Percentiles rank a stretch among this genome's conserved stretches.
Evolutionary conservation across 1,140 invertebrate genomes (phyloP).

Genomic region (Diploscapter pachys): DNA sequence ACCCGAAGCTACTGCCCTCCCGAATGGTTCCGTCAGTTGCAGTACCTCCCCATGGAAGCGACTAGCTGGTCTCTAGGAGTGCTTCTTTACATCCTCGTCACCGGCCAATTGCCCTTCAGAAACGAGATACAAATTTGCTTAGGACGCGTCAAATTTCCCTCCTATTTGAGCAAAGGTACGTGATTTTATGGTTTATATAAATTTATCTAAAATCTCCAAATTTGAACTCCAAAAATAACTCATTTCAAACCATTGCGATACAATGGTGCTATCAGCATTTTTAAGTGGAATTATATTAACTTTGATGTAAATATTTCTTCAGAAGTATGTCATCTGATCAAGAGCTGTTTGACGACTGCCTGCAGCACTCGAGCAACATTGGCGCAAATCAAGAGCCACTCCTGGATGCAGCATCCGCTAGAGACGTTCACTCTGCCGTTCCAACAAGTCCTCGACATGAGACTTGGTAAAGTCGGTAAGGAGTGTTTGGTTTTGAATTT

Average conservation of each 20-base stretch:
- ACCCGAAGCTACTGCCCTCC: constrained; percentile 51
- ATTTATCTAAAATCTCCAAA: neutral
- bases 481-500: neutral
- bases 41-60: constrained; percentile 46
- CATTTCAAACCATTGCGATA: too few species aligned
- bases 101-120: constrained; percentile 39
- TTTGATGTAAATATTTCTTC: neutral
- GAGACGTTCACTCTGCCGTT: constrained; percentile 7
- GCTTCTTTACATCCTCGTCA: constrained; percentile 48
- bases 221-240: too few species aligned
- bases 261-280: too few species aligned
- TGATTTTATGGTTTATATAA: neutral
- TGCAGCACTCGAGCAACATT: constrained; percentile 14
- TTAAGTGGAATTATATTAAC: too few species aligned
- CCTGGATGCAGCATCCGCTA: constrained; percentile 23
- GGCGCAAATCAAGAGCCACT: constrained; percentile 17
- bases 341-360: constrained; percentile 30
- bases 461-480: constrained; percentile 1
- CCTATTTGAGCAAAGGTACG: constrained; percentile 32
- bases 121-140: constrained; percentile 42
- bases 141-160: constrained; percentile 33
- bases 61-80: constrained; percentile 46
- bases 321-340: constrained; percentile 29
- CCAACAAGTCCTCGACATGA: constrained; percentile 22
- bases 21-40: constrained; percentile 48